Conservation (phyloP, 1,140 invertebrate genomes). For the Trichogramma pretiosum region DNA sequence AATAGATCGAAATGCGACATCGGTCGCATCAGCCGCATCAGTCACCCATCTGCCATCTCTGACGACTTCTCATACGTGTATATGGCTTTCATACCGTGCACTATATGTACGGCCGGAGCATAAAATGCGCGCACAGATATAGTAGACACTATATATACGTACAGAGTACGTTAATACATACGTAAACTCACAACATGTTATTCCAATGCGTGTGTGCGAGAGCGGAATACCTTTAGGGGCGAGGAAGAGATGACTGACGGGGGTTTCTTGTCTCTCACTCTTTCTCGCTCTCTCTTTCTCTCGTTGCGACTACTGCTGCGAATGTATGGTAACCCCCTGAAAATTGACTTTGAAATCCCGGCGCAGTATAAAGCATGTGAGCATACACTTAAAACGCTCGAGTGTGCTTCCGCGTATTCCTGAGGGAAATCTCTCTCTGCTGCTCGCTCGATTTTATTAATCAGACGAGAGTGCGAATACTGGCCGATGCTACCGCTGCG, state of each 20-base stretch:
- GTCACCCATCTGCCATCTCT: constrained; percentile 46
- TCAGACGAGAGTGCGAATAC: constrained; percentile 12
- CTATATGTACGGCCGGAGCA: constrained; percentile 9
- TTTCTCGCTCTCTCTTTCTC: too few species aligned
- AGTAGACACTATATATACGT: too few species aligned
- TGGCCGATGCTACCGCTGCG: too few species aligned
- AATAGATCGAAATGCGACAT: too few species aligned
- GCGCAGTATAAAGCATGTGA: background rate
- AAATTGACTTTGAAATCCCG: constrained; percentile 42
- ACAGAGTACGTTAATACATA: too few species aligned
- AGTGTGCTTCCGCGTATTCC: constrained; percentile 10
- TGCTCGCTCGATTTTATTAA: constrained; percentile 16
- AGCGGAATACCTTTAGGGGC: too few species aligned
- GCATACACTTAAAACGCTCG: constrained; percentile 1
- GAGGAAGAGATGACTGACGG: constrained; percentile 30
- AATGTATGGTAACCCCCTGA: constrained; percentile 29
- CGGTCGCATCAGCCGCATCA: constrained; percentile 36
- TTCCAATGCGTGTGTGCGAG: background rate
- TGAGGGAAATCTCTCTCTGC: constrained; percentile 5
- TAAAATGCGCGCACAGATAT: too few species aligned
- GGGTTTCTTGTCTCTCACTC: too few species aligned
- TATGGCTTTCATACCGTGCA: background rate
- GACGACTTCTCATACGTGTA: constrained; percentile 22
- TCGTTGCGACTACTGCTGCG: too few species aligned
- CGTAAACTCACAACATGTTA: background rate